These are phyloP conservation scores for Ridgeia piscesae DNA, from an alignment of 1,140 invertebrate species.

Conservation along the genomic window DNA sequence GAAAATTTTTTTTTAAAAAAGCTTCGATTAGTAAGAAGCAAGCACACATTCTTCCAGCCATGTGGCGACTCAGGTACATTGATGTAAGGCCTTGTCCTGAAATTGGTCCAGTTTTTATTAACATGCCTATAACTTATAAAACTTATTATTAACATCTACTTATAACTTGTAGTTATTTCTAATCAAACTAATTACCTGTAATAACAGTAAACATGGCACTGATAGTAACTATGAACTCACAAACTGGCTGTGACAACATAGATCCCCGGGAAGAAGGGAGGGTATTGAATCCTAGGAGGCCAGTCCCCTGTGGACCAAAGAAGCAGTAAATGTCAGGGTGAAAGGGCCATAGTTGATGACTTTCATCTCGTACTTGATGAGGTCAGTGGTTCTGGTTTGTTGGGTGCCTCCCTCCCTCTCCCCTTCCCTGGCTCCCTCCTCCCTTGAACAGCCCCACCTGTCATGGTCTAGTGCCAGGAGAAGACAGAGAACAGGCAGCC, in stretches of 20 bases:
- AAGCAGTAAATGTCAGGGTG: background rate
- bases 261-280: background rate
- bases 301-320: background rate
- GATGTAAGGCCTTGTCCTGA: background rate
- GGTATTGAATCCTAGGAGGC: background rate
- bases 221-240: background rate
- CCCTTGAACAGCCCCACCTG: background rate
- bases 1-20: background rate
- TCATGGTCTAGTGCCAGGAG: background rate
- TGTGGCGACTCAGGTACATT: too few relatives aligned
- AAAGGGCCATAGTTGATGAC: background rate
- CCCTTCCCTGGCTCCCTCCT: background rate
- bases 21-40: background rate
- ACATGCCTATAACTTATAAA: background rate
- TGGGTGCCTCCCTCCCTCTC: too few relatives aligned
- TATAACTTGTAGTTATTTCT: background rate
- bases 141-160: too few relatives aligned
- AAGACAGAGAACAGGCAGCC: too few relatives aligned
- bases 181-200: background rate
- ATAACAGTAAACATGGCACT: background rate
- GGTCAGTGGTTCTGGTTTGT: background rate
- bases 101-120: background rate
- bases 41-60: background rate
- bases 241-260: background rate
- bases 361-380: background rate